Conservation (phyloP, 2,113 vertebrate species). For the Chaetorhynchus papuensis region DNA sequence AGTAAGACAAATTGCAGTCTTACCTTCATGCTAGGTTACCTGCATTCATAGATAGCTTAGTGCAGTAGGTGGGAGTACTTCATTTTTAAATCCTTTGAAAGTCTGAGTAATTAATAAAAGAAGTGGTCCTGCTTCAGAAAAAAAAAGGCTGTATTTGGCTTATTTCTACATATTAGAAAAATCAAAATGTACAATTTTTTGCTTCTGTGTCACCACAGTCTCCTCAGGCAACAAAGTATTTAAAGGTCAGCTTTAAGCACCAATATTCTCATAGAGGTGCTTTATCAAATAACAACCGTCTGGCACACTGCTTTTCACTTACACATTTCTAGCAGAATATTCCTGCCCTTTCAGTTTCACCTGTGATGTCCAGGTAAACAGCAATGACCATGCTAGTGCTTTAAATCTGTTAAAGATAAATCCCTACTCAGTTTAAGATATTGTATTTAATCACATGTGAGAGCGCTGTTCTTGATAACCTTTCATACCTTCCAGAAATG, state of each 20-base stretch:
- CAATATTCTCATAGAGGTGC: background rate
- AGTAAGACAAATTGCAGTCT: background rate
- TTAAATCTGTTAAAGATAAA: background rate
- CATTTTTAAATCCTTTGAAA: background rate
- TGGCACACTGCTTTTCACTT: background rate
- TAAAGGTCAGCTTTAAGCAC: background rate
- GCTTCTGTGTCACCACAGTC: background rate
- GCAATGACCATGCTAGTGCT: background rate
- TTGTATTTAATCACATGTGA: background rate
- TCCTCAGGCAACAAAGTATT: background rate
- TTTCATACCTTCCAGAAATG: background rate
- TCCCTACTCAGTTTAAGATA: background rate
- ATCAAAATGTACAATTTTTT: background rate
- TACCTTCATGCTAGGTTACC: background rate
- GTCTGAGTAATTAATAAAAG: background rate
- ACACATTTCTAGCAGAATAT: background rate
- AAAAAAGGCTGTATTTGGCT: background rate
- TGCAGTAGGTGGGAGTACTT: background rate
- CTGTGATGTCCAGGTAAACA: background rate
- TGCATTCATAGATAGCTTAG: background rate
- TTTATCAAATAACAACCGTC: background rate
- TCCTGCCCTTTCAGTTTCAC: background rate
- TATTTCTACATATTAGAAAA: background rate
- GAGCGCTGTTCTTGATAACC: background rate
- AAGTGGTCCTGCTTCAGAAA: background rate